Base-by-base conservation (phyloP, 2,797 vertebrate genomes). In the Tapirus indicus region DNA sequence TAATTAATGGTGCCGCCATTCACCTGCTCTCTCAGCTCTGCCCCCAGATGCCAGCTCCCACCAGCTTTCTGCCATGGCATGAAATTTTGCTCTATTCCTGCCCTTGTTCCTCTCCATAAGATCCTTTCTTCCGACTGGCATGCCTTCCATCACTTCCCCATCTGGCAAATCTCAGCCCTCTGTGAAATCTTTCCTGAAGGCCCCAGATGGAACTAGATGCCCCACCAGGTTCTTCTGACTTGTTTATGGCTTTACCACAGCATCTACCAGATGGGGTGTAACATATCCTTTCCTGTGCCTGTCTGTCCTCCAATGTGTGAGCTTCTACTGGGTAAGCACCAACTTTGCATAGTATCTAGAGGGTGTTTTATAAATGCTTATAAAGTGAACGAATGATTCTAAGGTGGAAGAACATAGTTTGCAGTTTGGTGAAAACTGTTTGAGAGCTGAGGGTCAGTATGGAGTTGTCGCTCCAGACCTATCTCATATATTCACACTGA, bases 191-290 rank as follows among this genome's bases (percentile, higher is more conserved):
- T 79, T 86, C 52, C 14, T 14, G 12, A 91, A 64, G 29, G 12
- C 35, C 23, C 12, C 47, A 38, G 87, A 25, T 8, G 85, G 35
- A 52, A 32, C 18, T 3, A 9, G 32, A 18, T 11, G 20, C 10
- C 25, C 75, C 25, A 13, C 5, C 7, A 0, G 32, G 2, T 13
- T 29, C 68, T 83, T 32, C 14, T 29, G 54, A 74, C 47, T 44
- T 49, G 47, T 25, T 72, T 66, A 13, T 60, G 49, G 41, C 35
- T 52, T 38, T 18, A 10, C 47, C 25, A 11, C 8, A 32, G 32
- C 16, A 3, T 38, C 32, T 77, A 2, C 9, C 4, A 2, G 9
- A 1, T 7, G 13, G 52, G 13, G 4, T 56, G 2, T 23, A 8
- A 3, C 23, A 6, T 23, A 1, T 44, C 16, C 25, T 12, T 54